Base-by-base conservation (phyloP, 2,113 vertebrate genomes). In the Nycticebus coucang region DNA sequence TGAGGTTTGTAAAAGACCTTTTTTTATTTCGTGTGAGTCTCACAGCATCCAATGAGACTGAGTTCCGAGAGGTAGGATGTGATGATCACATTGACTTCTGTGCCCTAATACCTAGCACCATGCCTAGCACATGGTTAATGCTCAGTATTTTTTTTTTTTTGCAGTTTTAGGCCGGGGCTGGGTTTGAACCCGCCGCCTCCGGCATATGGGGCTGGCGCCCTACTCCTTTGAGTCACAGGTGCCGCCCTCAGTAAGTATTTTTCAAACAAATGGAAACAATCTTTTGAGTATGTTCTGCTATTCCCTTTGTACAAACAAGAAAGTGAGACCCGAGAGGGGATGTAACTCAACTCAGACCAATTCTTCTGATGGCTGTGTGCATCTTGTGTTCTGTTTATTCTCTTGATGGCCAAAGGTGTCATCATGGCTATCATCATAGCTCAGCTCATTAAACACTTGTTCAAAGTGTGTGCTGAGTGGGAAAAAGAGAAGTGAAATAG, bases 381-480 rank as follows among this genome's bases (percentile, higher is more conserved):
- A 53, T 53, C 41, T 72, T 86, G 74, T 82, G 79, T 91, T 89
- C 68, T 85, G 0, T 75, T 75, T 92, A 71, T 37, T 93, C 57
- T 79, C 13, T 0, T 89, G 33, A 57, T 75, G n/a, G 75, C 35
- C 37, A 6, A 45, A 91, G 83, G 4, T 3, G 1, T 90, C 87
- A 19, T 91, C n/a, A n/a, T 95, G 33, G 41, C 60, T 77, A 57
- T 89, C 2, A 11, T 55, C 72, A 79, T 85, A 3, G 0, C 41
- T 89, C 4, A 41, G 55, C 21, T 92, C 50, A 92, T 87, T 94
- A 87, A 89, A 66, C 10, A 21, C 75, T 68, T 87, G 7, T 91
- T 59, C 66, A 93, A 92, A 81, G 37, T 87, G 84, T 87, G 89
- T 95, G 55, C 89, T 95, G 69, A 86, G 28, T 75, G 8, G 50